A percentile compares a stretch with the other conserved stretches of the same genome.
Conservation (phyloP, 2,797 vertebrate species). For the Clarias fuscus region DNA sequence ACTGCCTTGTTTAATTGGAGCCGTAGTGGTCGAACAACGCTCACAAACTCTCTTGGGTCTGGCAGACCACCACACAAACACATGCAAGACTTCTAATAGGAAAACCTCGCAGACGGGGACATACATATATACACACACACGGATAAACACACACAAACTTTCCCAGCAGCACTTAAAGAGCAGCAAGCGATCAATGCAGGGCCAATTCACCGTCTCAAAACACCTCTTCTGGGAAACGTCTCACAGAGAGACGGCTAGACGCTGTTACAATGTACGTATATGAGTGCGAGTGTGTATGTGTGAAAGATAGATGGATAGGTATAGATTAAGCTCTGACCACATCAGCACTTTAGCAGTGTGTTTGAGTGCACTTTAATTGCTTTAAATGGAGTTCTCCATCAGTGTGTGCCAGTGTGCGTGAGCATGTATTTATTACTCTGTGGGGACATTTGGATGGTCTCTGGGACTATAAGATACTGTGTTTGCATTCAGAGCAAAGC, state of each 20-base stretch:
- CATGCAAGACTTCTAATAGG: not conserved
- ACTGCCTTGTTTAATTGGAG: slow-evolving; percentile 16
- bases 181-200: slow-evolving; percentile 70
- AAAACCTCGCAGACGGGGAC: not conserved
- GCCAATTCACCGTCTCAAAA: slow-evolving; percentile 56
- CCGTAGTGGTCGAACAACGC: not conserved
- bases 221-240: slow-evolving; percentile 63
- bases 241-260: slow-evolving; percentile 22
- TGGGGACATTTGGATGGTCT: not conserved
- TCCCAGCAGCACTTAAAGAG: slow-evolving; percentile 47
- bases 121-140: slow-evolving; percentile 1
- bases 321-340: slow-evolving; percentile 71
- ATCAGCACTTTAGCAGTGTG: slow-evolving; percentile 70
- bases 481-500: not conserved
- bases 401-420: slow-evolving; percentile 2
- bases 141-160: slow-evolving; percentile 10
- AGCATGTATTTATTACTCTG: not conserved
- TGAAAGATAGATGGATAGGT: slow-evolving; percentile 63
- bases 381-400: slow-evolving; percentile 57
- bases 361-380: slow-evolving; percentile 68
- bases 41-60: slow-evolving; percentile 11
- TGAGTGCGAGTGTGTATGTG: slow-evolving; percentile 3
- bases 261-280: not conserved
- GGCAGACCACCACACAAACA: slow-evolving; percentile 16
- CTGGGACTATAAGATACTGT: not conserved